Evolutionary conservation across 2,797 vertebrate species (phyloP).

Genomic region (Aratinga solstitialis): DNA sequence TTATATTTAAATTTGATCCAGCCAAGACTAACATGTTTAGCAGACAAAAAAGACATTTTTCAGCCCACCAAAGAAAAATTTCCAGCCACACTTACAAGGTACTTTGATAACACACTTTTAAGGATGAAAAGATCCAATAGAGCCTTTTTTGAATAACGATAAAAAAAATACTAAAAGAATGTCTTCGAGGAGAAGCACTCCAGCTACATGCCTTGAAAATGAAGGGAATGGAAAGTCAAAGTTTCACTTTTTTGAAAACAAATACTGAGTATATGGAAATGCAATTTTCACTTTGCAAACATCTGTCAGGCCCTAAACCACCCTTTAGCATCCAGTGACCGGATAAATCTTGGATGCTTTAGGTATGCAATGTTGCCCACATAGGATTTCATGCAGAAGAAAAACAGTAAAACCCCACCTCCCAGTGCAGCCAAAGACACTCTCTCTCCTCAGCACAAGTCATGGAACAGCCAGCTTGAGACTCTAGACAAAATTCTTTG

Average conservation of each 20-base stretch:
- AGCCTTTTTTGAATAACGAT: not conserved
- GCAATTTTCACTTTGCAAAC: not conserved
- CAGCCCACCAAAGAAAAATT: not conserved
- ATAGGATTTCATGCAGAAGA: not conserved
- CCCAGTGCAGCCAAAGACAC: not conserved
- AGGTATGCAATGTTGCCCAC: not conserved
- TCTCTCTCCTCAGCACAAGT: rapidly evolving
- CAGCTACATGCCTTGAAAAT: not conserved
- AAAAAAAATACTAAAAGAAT: not conserved
- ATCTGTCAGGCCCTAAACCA: not conserved
- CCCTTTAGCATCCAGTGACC: not conserved
- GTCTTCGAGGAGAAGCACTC: not conserved
- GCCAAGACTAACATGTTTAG: slow-evolving; percentile 11
- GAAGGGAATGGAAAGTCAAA: not conserved
- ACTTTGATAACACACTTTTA: not conserved
- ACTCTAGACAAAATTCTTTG: not conserved
- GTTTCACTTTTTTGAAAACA: not conserved
- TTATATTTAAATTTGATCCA: slow-evolving; percentile 14
- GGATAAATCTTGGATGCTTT: not conserved
- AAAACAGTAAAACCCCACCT: rapidly evolving
- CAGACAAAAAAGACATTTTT: not conserved
- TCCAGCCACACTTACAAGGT: not conserved
- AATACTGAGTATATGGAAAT: not conserved
- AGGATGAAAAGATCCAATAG: not conserved
- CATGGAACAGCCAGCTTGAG: not conserved